Conservation (phyloP, 1,140 invertebrate genomes). For the Caenorhabditis latens region DNA sequence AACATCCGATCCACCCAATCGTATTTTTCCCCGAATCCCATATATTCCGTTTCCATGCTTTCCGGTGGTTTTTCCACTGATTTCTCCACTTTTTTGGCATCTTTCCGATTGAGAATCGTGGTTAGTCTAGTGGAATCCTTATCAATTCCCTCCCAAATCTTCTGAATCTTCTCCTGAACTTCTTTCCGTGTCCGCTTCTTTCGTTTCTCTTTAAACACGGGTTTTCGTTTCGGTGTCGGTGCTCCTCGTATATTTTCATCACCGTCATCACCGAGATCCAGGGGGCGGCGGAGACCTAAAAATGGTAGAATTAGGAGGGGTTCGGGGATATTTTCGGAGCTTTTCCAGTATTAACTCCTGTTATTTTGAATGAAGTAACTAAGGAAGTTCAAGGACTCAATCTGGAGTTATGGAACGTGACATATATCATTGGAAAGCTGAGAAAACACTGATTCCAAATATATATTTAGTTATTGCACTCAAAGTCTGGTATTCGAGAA, state of each 20-base stretch:
- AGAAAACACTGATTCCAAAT: too few relatives aligned
- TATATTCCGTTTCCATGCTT: not conserved
- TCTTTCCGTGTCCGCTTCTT: not conserved
- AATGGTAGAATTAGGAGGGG: not conserved
- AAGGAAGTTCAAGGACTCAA: too few relatives aligned
- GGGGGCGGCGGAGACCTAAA: conserved; percentile 1
- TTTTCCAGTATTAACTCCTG: not conserved
- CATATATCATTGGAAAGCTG: too few relatives aligned
- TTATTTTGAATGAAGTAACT: too few relatives aligned
- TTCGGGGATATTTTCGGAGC: too few relatives aligned
- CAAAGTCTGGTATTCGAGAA: too few relatives aligned
- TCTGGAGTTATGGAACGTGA: too few relatives aligned
- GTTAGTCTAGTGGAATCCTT: not conserved
- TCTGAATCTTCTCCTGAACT: not conserved
- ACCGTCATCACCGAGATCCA: not conserved
- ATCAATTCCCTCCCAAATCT: not conserved
- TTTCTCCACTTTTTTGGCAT: not conserved
- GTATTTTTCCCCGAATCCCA: not conserved
- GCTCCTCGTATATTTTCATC: conserved; percentile 14
- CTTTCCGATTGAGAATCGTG: not conserved
- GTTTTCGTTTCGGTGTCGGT: conserved; percentile 9
- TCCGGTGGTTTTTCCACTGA: not conserved
- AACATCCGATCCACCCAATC: not conserved
- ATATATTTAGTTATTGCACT: too few relatives aligned
- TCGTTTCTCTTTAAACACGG: not conserved